A percentile compares a stretch with the other conserved stretches of the same genome.
Evolutionary conservation across 1,140 invertebrate genomes (phyloP).

Genomic region (Scaptodrosophila lebanonensis): DNA sequence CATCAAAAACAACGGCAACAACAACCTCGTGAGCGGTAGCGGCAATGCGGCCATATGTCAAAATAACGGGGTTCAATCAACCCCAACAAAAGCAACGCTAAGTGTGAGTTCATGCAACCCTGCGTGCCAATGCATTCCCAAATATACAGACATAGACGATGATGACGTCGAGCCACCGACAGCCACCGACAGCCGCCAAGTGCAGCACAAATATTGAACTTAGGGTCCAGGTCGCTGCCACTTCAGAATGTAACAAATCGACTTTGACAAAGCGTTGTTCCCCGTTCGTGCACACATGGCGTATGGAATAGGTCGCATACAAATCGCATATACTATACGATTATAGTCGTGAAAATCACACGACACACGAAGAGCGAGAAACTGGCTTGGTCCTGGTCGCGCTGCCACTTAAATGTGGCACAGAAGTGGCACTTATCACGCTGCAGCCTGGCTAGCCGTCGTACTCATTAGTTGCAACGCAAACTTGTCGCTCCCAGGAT

Average conservation of each 20-base stretch:
- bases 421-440: constrained; percentile 53
- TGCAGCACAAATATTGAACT: constrained; percentile 55
- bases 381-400: constrained; percentile 9
- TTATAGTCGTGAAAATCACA: too few relatives aligned
- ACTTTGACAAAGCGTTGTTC: constrained; percentile 66
- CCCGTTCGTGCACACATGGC: constrained; percentile 29
- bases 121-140: constrained; percentile 49
- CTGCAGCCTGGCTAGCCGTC: constrained; percentile 27
- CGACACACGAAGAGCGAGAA: too few relatives aligned
- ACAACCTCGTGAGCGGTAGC: constrained; percentile 28
- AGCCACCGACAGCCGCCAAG: constrained; percentile 48
- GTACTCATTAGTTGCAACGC: constrained; percentile 23
- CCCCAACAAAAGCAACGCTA: constrained; percentile 31
- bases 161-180: too few relatives aligned
- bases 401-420: constrained; percentile 23
- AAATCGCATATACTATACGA: too few relatives aligned
- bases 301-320: constrained; percentile 19
- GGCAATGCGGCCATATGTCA: constrained; percentile 71
- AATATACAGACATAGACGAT: too few relatives aligned
- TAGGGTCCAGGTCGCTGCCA: constrained; percentile 26
- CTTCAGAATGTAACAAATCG: constrained; percentile 76
- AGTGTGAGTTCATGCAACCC: constrained; percentile 40
- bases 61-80: constrained; percentile 49
- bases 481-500: constrained; percentile 67
- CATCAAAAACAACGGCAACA: neutral